Evolutionary conservation across 2,888 invertebrate genomes (phyloP), one percentile per base, ranked within the genome.

Genomic region (Drosophila kambysellisi): DNA sequence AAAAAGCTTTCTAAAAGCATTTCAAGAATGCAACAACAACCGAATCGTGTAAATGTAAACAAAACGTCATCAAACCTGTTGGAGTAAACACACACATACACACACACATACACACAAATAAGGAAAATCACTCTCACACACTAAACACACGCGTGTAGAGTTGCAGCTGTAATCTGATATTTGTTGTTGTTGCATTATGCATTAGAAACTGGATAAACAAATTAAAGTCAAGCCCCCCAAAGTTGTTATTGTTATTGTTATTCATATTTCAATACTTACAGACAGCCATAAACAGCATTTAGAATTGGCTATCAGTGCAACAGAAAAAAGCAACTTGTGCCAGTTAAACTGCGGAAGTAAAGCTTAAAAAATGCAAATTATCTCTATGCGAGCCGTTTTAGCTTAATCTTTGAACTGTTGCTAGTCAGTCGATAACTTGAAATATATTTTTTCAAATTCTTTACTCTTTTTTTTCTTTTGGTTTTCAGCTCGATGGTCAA

Each of bases 401-500:
- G 6, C 25, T 17, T 59, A 29, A 61, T 15, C 57, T 68, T 57
- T 73, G 62, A 73, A 25, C 59, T 20, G 25, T 33, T 33, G 56
- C 53, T 61, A 41, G 72, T 6, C 12, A 2, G 41, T 68, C 61
- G 60, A 56, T 74, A 54, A 71, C 57, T 67, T 60, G 2, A 54
- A 53, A 48, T 33, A 50, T 61, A 39, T 25, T 39, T 39, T 64
- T n/a, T 53, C 30, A 15, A 46, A 46, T 66, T 17, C 12, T 35
- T 41, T 53, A n/a, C 32, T 61, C 43, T 59, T 53, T 17, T 53
- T 7, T 8, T 20, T 25, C 11, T 37, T 0, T 20, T 3, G 5
- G 1, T 25, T 7, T 54, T 17, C n/a, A 92, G 92, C 79, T 77
- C 70, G 92, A 92, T 83, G 89, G 88, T 25, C 89, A 88, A 79